Conservation (phyloP, 2,797 vertebrate species). For the Lacerta viridis region DNA sequence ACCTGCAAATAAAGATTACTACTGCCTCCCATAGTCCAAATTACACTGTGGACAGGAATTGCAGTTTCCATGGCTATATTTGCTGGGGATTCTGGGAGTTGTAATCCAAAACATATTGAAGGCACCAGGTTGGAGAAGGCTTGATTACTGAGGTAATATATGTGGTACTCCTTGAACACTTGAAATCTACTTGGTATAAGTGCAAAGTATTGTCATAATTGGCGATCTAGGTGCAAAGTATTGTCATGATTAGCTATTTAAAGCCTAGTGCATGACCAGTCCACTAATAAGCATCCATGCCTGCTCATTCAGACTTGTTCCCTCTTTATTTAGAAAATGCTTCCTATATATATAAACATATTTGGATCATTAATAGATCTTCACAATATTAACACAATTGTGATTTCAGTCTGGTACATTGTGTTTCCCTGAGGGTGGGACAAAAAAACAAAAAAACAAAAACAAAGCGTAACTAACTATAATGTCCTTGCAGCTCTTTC, state of each 20-base stretch:
- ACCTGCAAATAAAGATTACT: too few species aligned
- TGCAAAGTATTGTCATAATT: not conserved
- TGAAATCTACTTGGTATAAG: not conserved
- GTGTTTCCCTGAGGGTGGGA: not conserved
- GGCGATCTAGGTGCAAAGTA: not conserved
- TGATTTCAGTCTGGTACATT: not conserved
- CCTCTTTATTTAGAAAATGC: not conserved
- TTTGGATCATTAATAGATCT: not conserved
- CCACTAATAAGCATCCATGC: not conserved
- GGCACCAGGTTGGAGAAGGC: not conserved
- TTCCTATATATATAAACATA: not conserved
- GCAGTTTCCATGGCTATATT: not conserved
- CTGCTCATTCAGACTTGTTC: not conserved
- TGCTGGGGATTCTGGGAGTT: not conserved
- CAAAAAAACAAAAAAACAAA: not conserved
- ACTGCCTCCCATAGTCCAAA: too few species aligned
- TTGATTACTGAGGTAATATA: not conserved
- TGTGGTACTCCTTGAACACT: not conserved
- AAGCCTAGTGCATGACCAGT: not conserved
- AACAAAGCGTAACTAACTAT: not conserved
- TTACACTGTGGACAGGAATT: too few species aligned
- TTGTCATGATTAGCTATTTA: not conserved
- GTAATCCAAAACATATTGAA: not conserved
- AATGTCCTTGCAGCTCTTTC: not conserved
- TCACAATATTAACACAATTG: not conserved